Evolutionary conservation across 2,888 invertebrate species (phyloP), one percentile per base, ranked within the genome.

Genomic region (Ophion costatus): DNA sequence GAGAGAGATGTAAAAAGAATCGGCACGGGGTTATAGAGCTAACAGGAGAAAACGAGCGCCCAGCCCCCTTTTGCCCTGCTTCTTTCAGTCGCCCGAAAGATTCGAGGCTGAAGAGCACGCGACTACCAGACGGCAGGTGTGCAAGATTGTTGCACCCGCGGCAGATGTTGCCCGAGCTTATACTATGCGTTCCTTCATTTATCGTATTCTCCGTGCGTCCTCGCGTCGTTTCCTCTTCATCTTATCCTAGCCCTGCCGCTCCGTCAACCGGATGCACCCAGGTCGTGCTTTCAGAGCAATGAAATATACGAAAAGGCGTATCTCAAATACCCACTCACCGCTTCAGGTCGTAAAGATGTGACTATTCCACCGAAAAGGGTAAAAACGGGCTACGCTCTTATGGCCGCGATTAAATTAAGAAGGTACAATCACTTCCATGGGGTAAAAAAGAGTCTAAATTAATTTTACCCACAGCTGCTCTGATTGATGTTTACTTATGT

Each of bases 121-220:
- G 92, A 93, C 92, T 92, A 90, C 90, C 91, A 92, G 92, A 92
- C 92, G 91, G 93, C 93, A 93, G 93, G 93, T 93, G 93, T 92
- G 91, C 89, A 86, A 92, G 91, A 91, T 92, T 93, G 90, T 92
- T 92, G 92, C 92, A 92, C 92, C 91, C 90, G 85, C 77, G 90
- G 91, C 93, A 92, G 92, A 92, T 93, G 93, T 92, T 92, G 90
- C 86, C 82, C 88, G 81, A 42, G 80, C 80, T 76, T 59, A 63
- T 84, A 81, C 74, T 20, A 22, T 63, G 51, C 71, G 59, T 69
- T 80, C 75, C 75, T 83, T 80, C 64, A 73, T 83, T 80, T 80
- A 83, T 78, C 76, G 61, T 63, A 24, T 73, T 76, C 71, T 56
- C 75, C 64, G 67, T 29, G 42, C 70, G 71, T 71, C 29, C 57